Conservation (phyloP, 2,797 vertebrate species). For the Sphaeramia orbicularis region DNA sequence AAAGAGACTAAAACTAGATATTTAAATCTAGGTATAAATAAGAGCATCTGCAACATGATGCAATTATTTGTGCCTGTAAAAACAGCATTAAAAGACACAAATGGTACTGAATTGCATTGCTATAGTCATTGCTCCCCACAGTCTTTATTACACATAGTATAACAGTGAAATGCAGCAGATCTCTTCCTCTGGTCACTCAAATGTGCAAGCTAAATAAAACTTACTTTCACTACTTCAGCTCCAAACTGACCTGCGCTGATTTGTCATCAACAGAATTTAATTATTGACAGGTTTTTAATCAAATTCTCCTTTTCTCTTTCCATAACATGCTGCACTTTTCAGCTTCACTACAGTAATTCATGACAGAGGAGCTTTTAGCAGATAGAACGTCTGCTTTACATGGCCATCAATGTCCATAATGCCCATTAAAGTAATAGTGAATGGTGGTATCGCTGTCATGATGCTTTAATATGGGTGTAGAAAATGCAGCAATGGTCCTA, state of each 20-base stretch:
- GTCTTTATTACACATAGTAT: too few species aligned
- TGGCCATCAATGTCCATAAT: slow-evolving; percentile 11
- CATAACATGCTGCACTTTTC: background rate
- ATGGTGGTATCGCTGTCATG: background rate
- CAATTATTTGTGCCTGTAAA: too few species aligned
- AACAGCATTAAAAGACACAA: too few species aligned
- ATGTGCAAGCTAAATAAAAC: too few species aligned
- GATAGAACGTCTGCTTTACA: slow-evolving; percentile 10
- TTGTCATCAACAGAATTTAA: background rate
- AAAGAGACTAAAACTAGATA: too few species aligned
- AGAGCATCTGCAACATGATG: too few species aligned
- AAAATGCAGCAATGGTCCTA: background rate
- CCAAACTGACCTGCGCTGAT: background rate
- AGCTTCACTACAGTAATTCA: background rate
- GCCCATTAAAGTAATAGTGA: slow-evolving; percentile 15
- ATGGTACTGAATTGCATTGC: too few species aligned
- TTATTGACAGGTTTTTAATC: background rate
- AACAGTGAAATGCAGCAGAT: too few species aligned
- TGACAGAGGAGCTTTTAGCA: slow-evolving; percentile 7
- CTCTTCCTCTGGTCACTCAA: too few species aligned
- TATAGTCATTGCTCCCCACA: too few species aligned
- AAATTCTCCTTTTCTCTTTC: background rate
- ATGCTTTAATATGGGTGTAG: slow-evolving; percentile 1
- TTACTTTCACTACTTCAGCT: too few species aligned
- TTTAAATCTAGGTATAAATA: too few species aligned